Percentiles rank a stretch among this genome's conserved stretches.
phyloP scores from a whole-genome alignment of 2,113 vertebrate species.

The Plestiodon gilberti region DNA sequence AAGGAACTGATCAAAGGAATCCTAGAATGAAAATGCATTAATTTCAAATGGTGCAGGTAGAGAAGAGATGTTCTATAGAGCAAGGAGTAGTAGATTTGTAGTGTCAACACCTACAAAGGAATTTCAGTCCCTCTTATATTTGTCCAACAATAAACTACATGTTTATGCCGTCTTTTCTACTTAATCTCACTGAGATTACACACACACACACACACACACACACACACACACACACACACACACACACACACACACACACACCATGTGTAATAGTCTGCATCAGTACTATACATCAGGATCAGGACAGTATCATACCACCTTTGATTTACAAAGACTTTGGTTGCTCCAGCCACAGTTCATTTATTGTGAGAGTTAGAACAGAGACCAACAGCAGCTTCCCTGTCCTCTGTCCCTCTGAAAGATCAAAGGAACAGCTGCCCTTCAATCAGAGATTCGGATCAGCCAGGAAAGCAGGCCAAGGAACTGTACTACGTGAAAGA shows the following conservation, averaged over 20 bases:
- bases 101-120: neutral
- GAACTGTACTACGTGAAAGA: neutral
- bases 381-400: neutral
- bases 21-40: neutral
- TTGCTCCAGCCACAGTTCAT: neutral
- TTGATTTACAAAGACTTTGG: neutral
- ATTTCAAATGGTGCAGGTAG: neutral
- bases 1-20: neutral
- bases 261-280: neutral
- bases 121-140: neutral
- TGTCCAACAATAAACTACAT: neutral
- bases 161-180: neutral
- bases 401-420: neutral
- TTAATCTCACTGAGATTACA: neutral
- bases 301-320: neutral
- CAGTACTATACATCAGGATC: too few relatives aligned
- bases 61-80: neutral
- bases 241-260: too few relatives aligned
- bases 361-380: neutral
- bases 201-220: too few relatives aligned
- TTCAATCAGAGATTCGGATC: neutral
- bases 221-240: too few relatives aligned
- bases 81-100: too few relatives aligned
- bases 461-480: neutral
- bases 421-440: neutral